Evolutionary conservation across 2,113 vertebrate genomes (phyloP), one percentile per base, ranked within the genome.

Genomic region (Rattus rattus): DNA sequence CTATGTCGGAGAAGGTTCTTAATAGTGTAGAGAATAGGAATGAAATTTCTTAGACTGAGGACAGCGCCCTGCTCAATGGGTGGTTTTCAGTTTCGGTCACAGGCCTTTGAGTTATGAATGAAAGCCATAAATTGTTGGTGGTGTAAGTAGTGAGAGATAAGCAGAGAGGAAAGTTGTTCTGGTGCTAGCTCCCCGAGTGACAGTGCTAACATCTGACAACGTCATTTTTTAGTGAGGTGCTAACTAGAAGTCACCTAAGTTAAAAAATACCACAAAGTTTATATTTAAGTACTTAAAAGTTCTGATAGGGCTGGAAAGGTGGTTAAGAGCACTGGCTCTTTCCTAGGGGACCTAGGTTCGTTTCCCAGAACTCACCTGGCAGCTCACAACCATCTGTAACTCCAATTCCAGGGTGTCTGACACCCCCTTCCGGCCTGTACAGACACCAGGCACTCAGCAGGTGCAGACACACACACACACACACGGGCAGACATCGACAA

Each of bases 131-230:
- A 87, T 87, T 83, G 1, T 89, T 88, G 24, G 16, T 86, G 43
- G 49, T 85, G 73, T 67, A 85, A 75, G n/a, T 52, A 56, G 24
- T 89, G 59, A 89, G 26, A 93, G 49, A 75, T 80, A n/a, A 95
- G 73, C 28, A 91, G 83, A 89, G 88, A 87, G 79, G 76, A 83
- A 91, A 91, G 20, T 85, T 95, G 47, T 90, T 93, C 90, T 79
- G n/a, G 49, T 2, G 73, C 43, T 52, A 52, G 33, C 80, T 96
- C 91, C 33, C 70, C 65, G 52, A 83, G 81, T 33, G 90, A 72
- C 13, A n/a, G 26, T 88, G 61, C 87, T 92, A 65, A 65, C 65
- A 63, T 83, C 69, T 88, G 54, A 43, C 20, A 33, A 67, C 24
- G 13, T 96, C 49, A 90, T 91, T 83, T 8, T 87, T 94, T 95